Conservation (phyloP, 2,113 vertebrate genomes). For the Lucifuga dentata region DNA sequence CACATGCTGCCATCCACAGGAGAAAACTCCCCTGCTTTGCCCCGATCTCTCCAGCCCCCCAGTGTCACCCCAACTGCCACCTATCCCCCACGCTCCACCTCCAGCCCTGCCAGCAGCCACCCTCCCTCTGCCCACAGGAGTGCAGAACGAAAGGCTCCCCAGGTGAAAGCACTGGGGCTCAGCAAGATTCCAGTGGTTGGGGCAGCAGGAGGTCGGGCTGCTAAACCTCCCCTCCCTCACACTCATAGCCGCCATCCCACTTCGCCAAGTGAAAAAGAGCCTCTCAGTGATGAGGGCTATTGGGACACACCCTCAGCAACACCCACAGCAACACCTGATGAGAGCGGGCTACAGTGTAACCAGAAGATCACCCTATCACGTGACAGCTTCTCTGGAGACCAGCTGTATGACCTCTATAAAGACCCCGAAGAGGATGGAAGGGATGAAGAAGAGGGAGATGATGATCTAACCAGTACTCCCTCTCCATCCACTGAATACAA, state of each 20-base stretch:
- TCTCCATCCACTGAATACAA: slow-evolving; percentile 84
- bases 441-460: slow-evolving; percentile 77
- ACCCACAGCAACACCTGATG: slow-evolving; percentile 91
- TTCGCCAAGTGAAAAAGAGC: slow-evolving; percentile 88
- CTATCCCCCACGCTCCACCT: slow-evolving; percentile 59
- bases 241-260: slow-evolving; percentile 69
- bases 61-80: slow-evolving; percentile 79
- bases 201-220: slow-evolving; percentile 62
- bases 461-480: slow-evolving; percentile 80
- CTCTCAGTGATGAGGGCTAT: slow-evolving; percentile 93
- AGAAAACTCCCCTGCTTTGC: slow-evolving; percentile 79
- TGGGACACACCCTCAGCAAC: slow-evolving; percentile 95
- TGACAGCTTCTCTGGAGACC: slow-evolving; percentile 93
- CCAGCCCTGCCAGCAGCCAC: slow-evolving; percentile 50
- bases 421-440: slow-evolving; percentile 80
- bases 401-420: slow-evolving; percentile 89
- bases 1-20: slow-evolving; percentile 92
- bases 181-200: slow-evolving; percentile 84
- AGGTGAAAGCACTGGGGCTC: slow-evolving; percentile 77
- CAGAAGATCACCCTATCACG: slow-evolving; percentile 84
- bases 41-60: slow-evolving; percentile 70
- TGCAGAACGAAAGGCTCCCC: slow-evolving; percentile 69
- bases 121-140: slow-evolving; percentile 50
- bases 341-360: slow-evolving; percentile 76
- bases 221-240: slow-evolving; percentile 70